Evolutionary conservation across 2,797 vertebrate genomes (phyloP).

Genomic region (Parauchenoglanis ngamensis): DNA sequence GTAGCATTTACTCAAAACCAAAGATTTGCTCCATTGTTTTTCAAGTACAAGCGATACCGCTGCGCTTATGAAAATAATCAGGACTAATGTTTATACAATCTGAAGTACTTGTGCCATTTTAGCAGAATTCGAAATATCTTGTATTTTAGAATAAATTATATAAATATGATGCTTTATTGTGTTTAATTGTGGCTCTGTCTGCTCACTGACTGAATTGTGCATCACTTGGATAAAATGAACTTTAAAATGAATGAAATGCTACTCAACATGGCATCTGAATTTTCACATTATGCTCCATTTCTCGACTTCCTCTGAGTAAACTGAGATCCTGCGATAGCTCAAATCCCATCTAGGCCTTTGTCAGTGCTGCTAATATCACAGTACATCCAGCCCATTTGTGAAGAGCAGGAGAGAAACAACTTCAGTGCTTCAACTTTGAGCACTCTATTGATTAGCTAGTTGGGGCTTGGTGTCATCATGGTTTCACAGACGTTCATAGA

Average conservation of each 20-base stretch:
- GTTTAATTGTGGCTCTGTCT: neutral
- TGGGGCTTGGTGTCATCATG: neutral
- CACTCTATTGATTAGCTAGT: neutral
- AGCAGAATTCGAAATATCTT: neutral
- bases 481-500: neutral
- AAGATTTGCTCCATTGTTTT: neutral
- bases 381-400: neutral
- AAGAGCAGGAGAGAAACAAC: neutral
- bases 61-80: neutral
- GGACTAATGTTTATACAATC: neutral
- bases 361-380: neutral
- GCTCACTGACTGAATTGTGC: neutral
- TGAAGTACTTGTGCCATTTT: neutral
- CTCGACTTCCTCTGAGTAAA: neutral
- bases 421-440: neutral
- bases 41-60: neutral
- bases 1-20: neutral
- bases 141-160: neutral
- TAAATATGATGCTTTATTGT: neutral
- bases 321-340: neutral
- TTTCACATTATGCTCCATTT: neutral
- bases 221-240: neutral
- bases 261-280: neutral
- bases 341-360: conserved; percentile 9
- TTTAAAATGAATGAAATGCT: neutral